These are phyloP conservation scores for Microcebus lehilahytsara DNA, from an alignment of 2,113 vertebrate species.

Conservation along the genomic window DNA sequence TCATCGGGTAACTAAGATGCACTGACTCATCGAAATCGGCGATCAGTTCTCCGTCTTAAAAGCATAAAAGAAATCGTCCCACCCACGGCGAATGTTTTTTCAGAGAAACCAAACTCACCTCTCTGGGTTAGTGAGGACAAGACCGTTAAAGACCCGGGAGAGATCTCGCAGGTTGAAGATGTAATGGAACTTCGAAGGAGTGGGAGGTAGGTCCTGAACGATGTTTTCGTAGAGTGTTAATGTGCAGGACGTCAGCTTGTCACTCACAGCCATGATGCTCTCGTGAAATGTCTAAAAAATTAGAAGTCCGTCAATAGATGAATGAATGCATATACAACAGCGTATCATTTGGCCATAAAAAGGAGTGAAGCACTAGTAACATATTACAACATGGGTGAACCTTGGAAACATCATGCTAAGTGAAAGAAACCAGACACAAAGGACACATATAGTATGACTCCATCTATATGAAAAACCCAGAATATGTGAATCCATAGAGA, in stretches of 20 bases:
- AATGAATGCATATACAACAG: rapidly evolving
- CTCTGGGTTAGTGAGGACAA: constrained; percentile 90
- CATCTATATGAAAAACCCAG: rapidly evolving
- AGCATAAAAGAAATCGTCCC: neutral
- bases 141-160: constrained; percentile 92
- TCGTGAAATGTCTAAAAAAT: constrained; percentile 88
- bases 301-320: neutral
- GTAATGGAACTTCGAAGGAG: constrained; percentile 98
- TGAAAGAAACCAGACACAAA: neutral
- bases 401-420: rapidly evolving
- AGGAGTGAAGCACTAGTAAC: rapidly evolving
- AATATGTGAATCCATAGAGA: rapidly evolving
- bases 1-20: neutral
- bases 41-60: neutral
- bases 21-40: rapidly evolving
- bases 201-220: constrained; percentile 92
- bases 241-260: constrained; percentile 91
- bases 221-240: constrained; percentile 91
- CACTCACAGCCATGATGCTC: constrained; percentile 84
- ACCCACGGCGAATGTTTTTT: rapidly evolving
- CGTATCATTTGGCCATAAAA: rapidly evolving
- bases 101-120: constrained; percentile 82
- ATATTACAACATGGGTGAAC: rapidly evolving
- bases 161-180: constrained; percentile 97
- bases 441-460: rapidly evolving